These are phyloP conservation scores for Eurosta solidaginis DNA, from an alignment of 1,140 invertebrate genomes.

Conservation along the genomic window DNA sequence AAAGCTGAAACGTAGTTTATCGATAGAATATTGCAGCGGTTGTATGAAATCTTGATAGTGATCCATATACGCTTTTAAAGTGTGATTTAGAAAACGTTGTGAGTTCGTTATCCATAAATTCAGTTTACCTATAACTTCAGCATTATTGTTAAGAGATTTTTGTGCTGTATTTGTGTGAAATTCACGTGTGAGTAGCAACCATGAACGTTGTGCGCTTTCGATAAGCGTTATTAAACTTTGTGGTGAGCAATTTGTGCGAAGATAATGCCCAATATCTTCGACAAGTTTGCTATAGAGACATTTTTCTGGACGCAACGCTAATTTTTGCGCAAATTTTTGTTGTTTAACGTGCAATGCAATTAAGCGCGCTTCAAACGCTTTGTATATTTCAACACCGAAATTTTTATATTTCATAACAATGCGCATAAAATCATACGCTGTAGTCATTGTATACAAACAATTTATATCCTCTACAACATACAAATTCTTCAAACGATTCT, in stretches of 20 bases:
- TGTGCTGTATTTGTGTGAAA: neutral
- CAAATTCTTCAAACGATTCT: constrained; percentile 69
- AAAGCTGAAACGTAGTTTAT: constrained; percentile 47
- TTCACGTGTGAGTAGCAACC: constrained; percentile 31
- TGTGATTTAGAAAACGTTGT: constrained; percentile 52
- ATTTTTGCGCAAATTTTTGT: constrained; percentile 56
- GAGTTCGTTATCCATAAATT: constrained; percentile 55
- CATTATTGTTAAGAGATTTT: neutral
- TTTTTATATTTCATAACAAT: constrained; percentile 52
- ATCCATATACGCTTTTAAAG: constrained; percentile 40
- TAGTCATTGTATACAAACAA: constrained; percentile 40
- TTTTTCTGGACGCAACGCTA: constrained; percentile 65
- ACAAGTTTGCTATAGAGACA: constrained; percentile 63
- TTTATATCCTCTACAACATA: constrained; percentile 70
- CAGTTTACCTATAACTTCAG: constrained; percentile 45
- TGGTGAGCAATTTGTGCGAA: constrained; percentile 50
- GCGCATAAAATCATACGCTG: constrained; percentile 50
- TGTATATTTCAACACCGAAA: constrained; percentile 47
- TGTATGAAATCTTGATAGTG: constrained; percentile 56
- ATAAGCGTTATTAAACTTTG: constrained; percentile 39
- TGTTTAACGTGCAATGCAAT: constrained; percentile 48
- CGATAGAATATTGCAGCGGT: constrained; percentile 50
- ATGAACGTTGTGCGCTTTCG: constrained; percentile 32
- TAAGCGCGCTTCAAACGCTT: constrained; percentile 52
- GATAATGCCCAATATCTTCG: constrained; percentile 50